Evolutionary conservation across 2,797 vertebrate genomes (phyloP).

Genomic region (Calcarius lapponicus): DNA sequence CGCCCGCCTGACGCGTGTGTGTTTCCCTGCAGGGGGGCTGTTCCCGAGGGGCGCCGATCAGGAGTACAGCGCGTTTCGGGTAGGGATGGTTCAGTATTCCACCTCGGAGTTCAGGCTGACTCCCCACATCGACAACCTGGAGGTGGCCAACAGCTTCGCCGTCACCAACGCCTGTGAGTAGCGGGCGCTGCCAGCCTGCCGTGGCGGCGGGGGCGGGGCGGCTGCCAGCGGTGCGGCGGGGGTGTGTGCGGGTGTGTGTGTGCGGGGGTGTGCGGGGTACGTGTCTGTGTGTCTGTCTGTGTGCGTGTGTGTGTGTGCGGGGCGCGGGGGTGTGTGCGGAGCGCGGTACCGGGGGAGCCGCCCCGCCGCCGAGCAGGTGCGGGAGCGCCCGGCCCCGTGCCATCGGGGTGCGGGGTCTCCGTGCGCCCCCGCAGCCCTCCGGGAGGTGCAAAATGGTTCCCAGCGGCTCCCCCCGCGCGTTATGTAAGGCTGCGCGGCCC

Average conservation of each 20-base stretch:
- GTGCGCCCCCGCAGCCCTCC: not conserved
- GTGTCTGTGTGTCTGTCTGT: not conserved
- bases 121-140: slow-evolving; percentile 98
- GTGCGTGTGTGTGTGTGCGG: no score
- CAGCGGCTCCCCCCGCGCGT: not conserved
- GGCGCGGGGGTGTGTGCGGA: not conserved
- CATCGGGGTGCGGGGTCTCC: not conserved
- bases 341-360: not conserved
- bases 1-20: slow-evolving; percentile 49
- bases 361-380: not conserved
- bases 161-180: slow-evolving; percentile 99
- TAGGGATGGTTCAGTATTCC: slow-evolving; percentile 97
- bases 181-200: not conserved
- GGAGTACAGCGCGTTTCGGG: slow-evolving; percentile 99
- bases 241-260: not conserved
- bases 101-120: slow-evolving; percentile 95
- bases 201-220: not conserved
- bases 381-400: not conserved
- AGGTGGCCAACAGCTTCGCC: slow-evolving; percentile 98
- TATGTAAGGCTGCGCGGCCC: slow-evolving; percentile 18
- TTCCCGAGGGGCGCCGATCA: slow-evolving; percentile 98
- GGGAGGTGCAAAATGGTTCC: not conserved
- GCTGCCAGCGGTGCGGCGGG: not conserved
- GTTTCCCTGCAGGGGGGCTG: slow-evolving; percentile 87
- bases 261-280: not conserved